Percentiles rank a stretch among this genome's conserved stretches.
phyloP scores from a whole-genome alignment of 1,140 invertebrate genomes.

The Drosophila arizonae region DNA sequence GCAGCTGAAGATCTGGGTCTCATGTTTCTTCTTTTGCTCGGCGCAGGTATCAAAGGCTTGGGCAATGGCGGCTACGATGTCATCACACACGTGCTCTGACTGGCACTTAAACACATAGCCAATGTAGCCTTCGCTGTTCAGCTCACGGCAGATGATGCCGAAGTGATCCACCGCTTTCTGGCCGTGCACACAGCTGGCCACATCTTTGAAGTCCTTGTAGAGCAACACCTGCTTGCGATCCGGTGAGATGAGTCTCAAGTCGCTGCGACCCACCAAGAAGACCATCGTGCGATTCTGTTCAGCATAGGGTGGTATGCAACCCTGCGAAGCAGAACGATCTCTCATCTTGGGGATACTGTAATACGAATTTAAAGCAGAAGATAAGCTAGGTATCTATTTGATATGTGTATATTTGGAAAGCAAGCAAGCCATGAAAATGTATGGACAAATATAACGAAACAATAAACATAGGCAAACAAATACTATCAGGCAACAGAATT shows the following conservation, averaged over 20 bases:
- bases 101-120: conserved; percentile 96
- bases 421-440: conserved; percentile 26
- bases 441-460: conserved; percentile 4
- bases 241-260: conserved; percentile 94
- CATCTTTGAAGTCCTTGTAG: conserved; percentile 93
- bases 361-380: not conserved
- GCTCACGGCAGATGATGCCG: conserved; percentile 94
- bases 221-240: conserved; percentile 95
- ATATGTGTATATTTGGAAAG: not conserved
- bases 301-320: conserved; percentile 83
- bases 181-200: conserved; percentile 95
- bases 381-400: not conserved
- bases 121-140: conserved; percentile 86
- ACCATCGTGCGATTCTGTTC: conserved; percentile 97
- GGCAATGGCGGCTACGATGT: conserved; percentile 91
- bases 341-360: conserved; percentile 75
- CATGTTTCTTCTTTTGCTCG: conserved; percentile 85
- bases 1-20: conserved; percentile 86
- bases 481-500: not conserved
- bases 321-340: conserved; percentile 85
- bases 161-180: conserved; percentile 92
- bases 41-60: conserved; percentile 90
- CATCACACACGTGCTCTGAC: conserved; percentile 90
- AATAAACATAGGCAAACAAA: conserved; percentile 17
- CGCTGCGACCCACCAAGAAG: conserved; percentile 91